A percentile compares a stretch with the other conserved stretches of the same genome.
Evolutionary conservation across 2,888 invertebrate species (phyloP).

Genomic region (Chymomyza fuscimana): DNA sequence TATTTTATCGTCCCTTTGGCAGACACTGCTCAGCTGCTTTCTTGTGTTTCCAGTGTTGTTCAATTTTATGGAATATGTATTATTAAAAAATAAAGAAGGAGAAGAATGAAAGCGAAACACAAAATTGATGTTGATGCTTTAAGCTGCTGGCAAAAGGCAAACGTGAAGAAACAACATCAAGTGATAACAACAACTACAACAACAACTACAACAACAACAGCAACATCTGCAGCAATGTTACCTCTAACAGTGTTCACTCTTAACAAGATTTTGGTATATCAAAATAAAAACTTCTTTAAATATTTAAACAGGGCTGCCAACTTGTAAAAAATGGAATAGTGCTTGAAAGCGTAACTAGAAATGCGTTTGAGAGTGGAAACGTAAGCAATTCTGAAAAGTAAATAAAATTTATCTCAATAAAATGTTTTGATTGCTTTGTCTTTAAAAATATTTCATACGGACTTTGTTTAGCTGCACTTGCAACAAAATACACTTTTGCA

Average conservation of each 20-base stretch:
- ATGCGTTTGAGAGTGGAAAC: too few species aligned
- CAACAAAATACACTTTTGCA: too few species aligned
- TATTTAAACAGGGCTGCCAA: too few species aligned
- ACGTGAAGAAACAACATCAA: neutral
- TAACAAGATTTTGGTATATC: constrained; percentile 7
- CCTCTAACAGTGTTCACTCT: neutral
- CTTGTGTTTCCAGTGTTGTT: constrained; percentile 22
- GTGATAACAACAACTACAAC: neutral
- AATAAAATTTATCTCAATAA: too few species aligned
- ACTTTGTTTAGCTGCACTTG: too few species aligned
- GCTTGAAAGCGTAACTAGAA: too few species aligned
- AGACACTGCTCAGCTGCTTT: constrained; percentile 22
- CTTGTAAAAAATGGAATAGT: too few species aligned
- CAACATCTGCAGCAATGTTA: neutral
- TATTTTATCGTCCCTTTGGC: constrained; percentile 57
- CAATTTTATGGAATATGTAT: constrained; percentile 59
- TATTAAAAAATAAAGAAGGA: constrained; percentile 37
- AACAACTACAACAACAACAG: constrained; percentile 2
- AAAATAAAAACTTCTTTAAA: neutral
- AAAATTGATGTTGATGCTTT: constrained; percentile 1
- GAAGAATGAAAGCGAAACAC: neutral
- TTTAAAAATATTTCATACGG: too few species aligned
- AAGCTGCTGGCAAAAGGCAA: neutral
- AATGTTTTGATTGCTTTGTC: too few species aligned
- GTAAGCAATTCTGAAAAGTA: too few species aligned